phyloP scores from a whole-genome alignment of 1,140 invertebrate species.

The Drosophila lacertosa region DNA sequence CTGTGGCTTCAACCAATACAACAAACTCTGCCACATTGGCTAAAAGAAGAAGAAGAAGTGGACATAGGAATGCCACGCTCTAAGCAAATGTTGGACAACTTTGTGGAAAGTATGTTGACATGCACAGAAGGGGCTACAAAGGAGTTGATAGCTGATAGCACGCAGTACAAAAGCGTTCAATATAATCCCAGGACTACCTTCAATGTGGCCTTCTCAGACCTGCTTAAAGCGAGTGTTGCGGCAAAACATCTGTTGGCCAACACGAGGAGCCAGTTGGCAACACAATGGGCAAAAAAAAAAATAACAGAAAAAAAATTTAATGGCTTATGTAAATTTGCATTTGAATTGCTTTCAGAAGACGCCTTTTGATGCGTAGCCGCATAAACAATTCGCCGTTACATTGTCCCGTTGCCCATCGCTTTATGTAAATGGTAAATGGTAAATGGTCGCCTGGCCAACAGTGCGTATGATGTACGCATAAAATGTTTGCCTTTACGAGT shows the following conservation, averaged over 20 bases:
- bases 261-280: not conserved
- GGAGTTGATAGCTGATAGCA: too few species aligned
- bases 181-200: not conserved
- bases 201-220: not conserved
- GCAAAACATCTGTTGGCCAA: conserved; percentile 26
- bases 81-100: too few species aligned
- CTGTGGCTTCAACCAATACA: too few species aligned
- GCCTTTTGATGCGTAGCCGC: conserved; percentile 66
- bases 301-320: conserved; percentile 57
- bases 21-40: too few species aligned
- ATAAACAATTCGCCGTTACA: conserved; percentile 69
- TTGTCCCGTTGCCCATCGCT: conserved; percentile 42
- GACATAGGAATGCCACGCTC: too few species aligned
- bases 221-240: not conserved
- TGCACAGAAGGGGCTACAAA: too few species aligned
- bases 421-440: conserved; percentile 33
- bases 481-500: conserved; percentile 70
- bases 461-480: conserved; percentile 73
- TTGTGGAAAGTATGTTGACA: too few species aligned
- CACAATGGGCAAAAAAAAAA: conserved; percentile 49
- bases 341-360: conserved; percentile 60
- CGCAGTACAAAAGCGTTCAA: not conserved
- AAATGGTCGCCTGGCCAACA: conserved; percentile 61
- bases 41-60: too few species aligned
- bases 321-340: conserved; percentile 72